Percentiles rank a stretch among this genome's conserved stretches.
Evolutionary conservation across 1,140 invertebrate species (phyloP).

Genomic region (Drosophila cardini): DNA sequence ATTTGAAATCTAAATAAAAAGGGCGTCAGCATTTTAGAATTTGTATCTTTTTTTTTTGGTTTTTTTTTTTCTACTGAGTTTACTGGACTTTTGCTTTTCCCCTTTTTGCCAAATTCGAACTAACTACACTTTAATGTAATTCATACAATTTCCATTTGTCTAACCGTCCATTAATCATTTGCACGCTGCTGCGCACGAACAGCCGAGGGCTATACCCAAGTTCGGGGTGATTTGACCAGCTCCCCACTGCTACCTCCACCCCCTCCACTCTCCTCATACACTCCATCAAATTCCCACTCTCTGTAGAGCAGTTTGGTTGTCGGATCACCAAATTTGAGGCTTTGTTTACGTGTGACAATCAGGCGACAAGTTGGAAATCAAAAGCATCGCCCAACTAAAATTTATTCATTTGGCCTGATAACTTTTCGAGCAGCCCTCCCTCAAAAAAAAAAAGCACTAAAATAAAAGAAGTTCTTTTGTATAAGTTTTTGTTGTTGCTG

Average conservation of each 20-base stretch:
- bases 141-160: slow-evolving; percentile 82
- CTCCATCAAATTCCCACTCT: background rate
- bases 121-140: slow-evolving; percentile 83
- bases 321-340: slow-evolving; percentile 71
- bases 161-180: slow-evolving; percentile 79
- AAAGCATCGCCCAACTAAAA: slow-evolving; percentile 62
- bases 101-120: slow-evolving; percentile 53
- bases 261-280: background rate
- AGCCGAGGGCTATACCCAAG: slow-evolving; percentile 13
- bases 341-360: slow-evolving; percentile 82
- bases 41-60: background rate
- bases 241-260: slow-evolving; percentile 9
- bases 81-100: background rate
- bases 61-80: slow-evolving; percentile 22
- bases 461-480: slow-evolving; percentile 30
- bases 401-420: slow-evolving; percentile 76
- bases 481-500: slow-evolving; percentile 23
- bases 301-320: background rate
- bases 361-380: slow-evolving; percentile 78
- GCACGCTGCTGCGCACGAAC: slow-evolving; percentile 73
- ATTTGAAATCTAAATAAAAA: slow-evolving; percentile 47
- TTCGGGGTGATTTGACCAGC: slow-evolving; percentile 34
- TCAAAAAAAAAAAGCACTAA: slow-evolving; percentile 24
- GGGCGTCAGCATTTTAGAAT: slow-evolving; percentile 48
- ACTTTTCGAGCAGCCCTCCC: slow-evolving; percentile 39